Conservation (phyloP, 2,113 vertebrate genomes). For the Kryptolebias marmoratus region DNA sequence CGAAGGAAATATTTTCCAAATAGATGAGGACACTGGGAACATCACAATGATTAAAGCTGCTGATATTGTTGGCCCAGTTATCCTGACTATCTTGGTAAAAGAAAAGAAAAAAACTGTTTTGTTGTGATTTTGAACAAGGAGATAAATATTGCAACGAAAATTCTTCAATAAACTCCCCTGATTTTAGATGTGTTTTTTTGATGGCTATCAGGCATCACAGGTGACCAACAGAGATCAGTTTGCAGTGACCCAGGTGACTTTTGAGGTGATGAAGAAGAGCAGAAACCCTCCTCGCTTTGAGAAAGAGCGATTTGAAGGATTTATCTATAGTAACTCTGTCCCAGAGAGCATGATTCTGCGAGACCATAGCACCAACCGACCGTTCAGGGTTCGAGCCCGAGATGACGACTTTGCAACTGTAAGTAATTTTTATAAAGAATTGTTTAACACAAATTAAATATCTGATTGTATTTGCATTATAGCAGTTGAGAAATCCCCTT, state of each 20-base stretch:
- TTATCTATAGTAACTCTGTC: slow-evolving; percentile 70
- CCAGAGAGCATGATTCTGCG: slow-evolving; percentile 83
- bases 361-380: slow-evolving; percentile 73
- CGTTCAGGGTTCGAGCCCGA: slow-evolving; percentile 77
- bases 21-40: slow-evolving; percentile 82
- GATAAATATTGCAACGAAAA: background rate
- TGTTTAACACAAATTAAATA: no score
- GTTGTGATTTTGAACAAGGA: background rate
- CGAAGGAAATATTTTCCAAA: slow-evolving; percentile 78
- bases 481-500: no score
- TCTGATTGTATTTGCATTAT: no score
- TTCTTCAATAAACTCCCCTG: background rate
- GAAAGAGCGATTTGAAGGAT: slow-evolving; percentile 75
- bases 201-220: slow-evolving; percentile 81
- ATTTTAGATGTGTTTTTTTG: background rate
- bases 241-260: slow-evolving; percentile 77
- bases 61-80: slow-evolving; percentile 74
- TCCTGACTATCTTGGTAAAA: slow-evolving; percentile 85
- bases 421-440: slow-evolving; percentile 23
- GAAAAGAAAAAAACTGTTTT: background rate
- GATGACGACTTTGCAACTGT: slow-evolving; percentile 79
- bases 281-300: slow-evolving; percentile 80
- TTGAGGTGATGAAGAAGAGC: slow-evolving; percentile 85
- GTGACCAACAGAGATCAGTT: slow-evolving; percentile 84
- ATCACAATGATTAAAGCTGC: slow-evolving; percentile 85